phyloP scores from a whole-genome alignment of 2,888 invertebrate species.

The Watsonalla binaria region DNA sequence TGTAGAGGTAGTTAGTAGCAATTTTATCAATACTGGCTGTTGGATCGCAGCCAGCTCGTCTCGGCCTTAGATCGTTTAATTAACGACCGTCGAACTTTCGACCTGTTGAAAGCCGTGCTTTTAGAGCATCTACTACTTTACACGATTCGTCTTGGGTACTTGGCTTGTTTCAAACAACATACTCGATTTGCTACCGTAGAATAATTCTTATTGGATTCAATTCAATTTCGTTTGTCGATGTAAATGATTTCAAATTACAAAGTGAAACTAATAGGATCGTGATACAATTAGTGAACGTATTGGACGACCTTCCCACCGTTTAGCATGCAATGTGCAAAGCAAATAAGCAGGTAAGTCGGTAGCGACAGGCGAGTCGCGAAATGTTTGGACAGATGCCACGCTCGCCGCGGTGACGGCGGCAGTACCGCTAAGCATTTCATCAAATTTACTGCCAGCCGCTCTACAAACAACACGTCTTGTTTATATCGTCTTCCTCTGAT shows the following conservation, averaged over 20 bases:
- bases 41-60: constrained; percentile 63
- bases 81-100: constrained; percentile 75
- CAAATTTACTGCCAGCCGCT: constrained; percentile 47
- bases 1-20: constrained; percentile 56
- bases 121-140: constrained; percentile 59
- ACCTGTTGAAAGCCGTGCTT: constrained; percentile 74
- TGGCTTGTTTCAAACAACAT: constrained; percentile 43
- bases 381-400: constrained; percentile 57
- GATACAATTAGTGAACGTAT: background rate
- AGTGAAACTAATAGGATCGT: background rate
- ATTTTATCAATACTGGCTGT: constrained; percentile 64
- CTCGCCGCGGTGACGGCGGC: constrained; percentile 14
- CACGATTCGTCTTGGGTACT: constrained; percentile 27
- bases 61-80: constrained; percentile 73
- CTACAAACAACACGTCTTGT: constrained; percentile 57
- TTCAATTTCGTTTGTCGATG: background rate
- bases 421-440: constrained; percentile 33
- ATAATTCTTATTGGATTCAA: constrained; percentile 14
- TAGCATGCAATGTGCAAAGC: constrained; percentile 37
- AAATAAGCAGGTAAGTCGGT: constrained; percentile 36
- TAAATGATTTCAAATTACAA: background rate
- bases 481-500: constrained; percentile 49
- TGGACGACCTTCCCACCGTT: constrained; percentile 24
- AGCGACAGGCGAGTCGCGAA: constrained; percentile 18
- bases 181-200: constrained; percentile 25